Percentiles rank a stretch among this genome's conserved stretches.
Evolutionary conservation across 1,140 invertebrate genomes (phyloP).

Genomic region (Drosophila santomea): DNA sequence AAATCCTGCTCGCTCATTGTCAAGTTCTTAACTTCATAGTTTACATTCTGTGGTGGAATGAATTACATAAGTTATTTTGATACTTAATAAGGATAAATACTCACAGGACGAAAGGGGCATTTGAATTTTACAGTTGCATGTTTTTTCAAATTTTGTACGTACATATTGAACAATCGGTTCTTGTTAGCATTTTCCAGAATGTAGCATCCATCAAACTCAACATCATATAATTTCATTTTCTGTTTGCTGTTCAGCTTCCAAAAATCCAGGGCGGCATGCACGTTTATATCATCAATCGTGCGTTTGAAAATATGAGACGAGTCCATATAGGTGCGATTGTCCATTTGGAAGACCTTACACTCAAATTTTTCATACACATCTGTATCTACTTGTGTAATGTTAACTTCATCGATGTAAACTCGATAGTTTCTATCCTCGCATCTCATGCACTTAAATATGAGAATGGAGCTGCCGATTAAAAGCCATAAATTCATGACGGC

Average conservation of each 20-base stretch:
- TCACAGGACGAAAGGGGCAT: slow-evolving; percentile 56
- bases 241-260: slow-evolving; percentile 25
- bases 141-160: slow-evolving; percentile 24
- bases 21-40: slow-evolving; percentile 38
- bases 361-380: slow-evolving; percentile 40
- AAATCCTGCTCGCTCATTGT: slow-evolving; percentile 43
- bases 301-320: slow-evolving; percentile 20
- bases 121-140: slow-evolving; percentile 19
- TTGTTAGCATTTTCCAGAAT: slow-evolving; percentile 32
- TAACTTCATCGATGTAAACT: slow-evolving; percentile 45
- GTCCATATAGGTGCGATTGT: slow-evolving; percentile 52
- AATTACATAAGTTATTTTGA: no score
- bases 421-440: slow-evolving; percentile 39
- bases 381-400: slow-evolving; percentile 13
- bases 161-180: slow-evolving; percentile 35
- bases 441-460: not conserved
- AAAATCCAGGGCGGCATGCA: slow-evolving; percentile 34
- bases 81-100: not conserved
- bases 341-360: slow-evolving; percentile 10
- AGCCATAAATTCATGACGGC: slow-evolving; percentile 32
- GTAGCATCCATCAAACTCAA: slow-evolving; percentile 29
- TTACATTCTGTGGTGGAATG: slow-evolving; percentile 18
- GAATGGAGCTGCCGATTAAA: not conserved
- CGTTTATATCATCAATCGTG: slow-evolving; percentile 12
- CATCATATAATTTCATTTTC: slow-evolving; percentile 32